A percentile compares a stretch with the other conserved stretches of the same genome.
Conservation (phyloP, 2,797 vertebrate genomes). For the Oryzias sinensis region DNA sequence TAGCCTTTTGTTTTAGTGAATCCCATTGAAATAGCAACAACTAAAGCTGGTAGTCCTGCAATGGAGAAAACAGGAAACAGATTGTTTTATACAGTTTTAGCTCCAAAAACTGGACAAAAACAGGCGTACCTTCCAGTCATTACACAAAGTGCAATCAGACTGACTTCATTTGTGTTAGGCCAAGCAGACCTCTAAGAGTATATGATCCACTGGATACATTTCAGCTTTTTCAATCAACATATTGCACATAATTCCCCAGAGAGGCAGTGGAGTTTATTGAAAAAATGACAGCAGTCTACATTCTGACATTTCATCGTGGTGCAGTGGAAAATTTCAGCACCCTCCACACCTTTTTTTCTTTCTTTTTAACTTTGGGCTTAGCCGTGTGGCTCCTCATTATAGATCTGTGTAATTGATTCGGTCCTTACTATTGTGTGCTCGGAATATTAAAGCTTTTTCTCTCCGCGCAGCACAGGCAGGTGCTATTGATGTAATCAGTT, state of each 20-base stretch:
- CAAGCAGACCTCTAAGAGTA: constrained; percentile 23
- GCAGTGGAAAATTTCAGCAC: constrained; percentile 19
- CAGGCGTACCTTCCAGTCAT: constrained; percentile 37
- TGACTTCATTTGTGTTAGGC: constrained; percentile 40
- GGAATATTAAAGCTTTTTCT: constrained; percentile 71
- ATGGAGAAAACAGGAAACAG: constrained; percentile 61
- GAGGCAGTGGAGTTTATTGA: constrained; percentile 27
- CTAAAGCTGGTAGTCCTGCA: constrained; percentile 94
- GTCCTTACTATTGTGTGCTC: constrained; percentile 55
- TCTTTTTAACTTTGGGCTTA: constrained; percentile 7
- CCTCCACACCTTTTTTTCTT: constrained; percentile 18
- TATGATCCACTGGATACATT: constrained; percentile 35
- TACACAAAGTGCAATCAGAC: constrained; percentile 48
- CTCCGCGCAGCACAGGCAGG: constrained; percentile 48
- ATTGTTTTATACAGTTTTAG: constrained; percentile 36
- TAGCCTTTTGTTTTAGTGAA: constrained; percentile 99
- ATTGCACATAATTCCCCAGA: constrained; percentile 22
- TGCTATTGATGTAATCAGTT: constrained; percentile 77
- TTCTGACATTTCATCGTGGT: constrained; percentile 35
- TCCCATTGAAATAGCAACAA: constrained; percentile 98
- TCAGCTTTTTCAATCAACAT: constrained; percentile 41
- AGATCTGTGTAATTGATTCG: constrained; percentile 65
- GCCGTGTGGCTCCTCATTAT: constrained; percentile 58
- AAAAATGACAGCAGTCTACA: constrained; percentile 51
- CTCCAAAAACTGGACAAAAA: constrained; percentile 14